Evolutionary conservation across 1,140 invertebrate genomes (phyloP).

Genomic region (Pogonognathellus flavescens): DNA sequence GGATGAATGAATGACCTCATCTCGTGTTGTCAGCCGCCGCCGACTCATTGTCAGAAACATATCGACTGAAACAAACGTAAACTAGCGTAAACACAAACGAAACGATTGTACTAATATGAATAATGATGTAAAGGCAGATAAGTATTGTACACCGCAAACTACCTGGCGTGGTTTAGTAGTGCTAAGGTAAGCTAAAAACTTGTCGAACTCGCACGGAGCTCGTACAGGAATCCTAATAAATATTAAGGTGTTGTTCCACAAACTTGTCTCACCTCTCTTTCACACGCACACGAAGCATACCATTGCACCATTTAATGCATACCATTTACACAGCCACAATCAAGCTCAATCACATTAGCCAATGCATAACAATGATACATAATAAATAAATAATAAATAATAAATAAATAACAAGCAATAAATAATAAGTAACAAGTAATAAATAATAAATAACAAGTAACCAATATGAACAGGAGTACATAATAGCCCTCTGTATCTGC

Average conservation of each 20-base stretch:
- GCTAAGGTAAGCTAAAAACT: not conserved
- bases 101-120: not conserved
- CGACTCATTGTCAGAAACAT: not conserved
- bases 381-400: no score
- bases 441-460: no score
- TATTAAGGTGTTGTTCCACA: slow-evolving; percentile 1
- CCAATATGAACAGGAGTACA: no score
- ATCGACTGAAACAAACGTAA: slow-evolving; percentile 12
- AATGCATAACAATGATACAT: no score
- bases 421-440: no score
- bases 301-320: no score
- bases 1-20: not conserved
- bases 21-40: slow-evolving; percentile 12
- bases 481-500: no score
- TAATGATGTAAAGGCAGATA: not conserved
- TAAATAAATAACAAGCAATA: no score
- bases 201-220: slow-evolving; percentile 4
- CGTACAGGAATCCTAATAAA: slow-evolving; percentile 6
- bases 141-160: not conserved
- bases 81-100: not conserved
- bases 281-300: no score
- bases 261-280: no score
- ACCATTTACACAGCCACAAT: no score
- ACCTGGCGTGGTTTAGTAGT: not conserved
- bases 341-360: no score